A percentile compares a stretch with the other conserved stretches of the same genome.
Evolutionary conservation across 2,797 vertebrate species (phyloP).

Genomic region (Ctenopoma multispine): DNA sequence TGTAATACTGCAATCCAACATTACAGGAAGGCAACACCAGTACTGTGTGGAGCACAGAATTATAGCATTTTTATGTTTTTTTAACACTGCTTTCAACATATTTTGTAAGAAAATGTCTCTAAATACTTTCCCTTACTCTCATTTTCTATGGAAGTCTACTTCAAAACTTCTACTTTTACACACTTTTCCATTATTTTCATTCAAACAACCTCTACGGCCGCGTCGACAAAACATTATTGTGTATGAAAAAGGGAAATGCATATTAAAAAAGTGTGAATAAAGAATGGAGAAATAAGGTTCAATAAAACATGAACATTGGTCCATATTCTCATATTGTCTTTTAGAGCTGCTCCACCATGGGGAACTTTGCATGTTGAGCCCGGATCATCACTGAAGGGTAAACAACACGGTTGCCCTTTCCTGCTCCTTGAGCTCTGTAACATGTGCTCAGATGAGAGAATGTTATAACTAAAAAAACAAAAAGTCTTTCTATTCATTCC

Average conservation of each 20-base stretch:
- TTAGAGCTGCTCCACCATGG: conserved; percentile 57
- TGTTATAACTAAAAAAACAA: conserved; percentile 56
- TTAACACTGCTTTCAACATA: conserved; percentile 30
- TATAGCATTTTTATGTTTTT: conserved; percentile 39
- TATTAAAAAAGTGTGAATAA: conserved; percentile 61
- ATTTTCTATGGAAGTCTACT: conserved; percentile 34
- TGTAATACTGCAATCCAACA: conserved; percentile 64
- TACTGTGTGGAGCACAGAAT: conserved; percentile 56
- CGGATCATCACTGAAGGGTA: conserved; percentile 78
- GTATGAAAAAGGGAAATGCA: conserved; percentile 65
- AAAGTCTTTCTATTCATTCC: conserved; percentile 43
- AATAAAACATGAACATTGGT: conserved; percentile 79
- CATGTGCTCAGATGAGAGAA: conserved; percentile 77
- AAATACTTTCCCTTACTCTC: conserved; percentile 1
- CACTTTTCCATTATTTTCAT: conserved; percentile 21
- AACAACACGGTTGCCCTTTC: conserved; percentile 42
- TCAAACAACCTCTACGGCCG: conserved; percentile 39
- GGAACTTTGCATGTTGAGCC: conserved; percentile 64
- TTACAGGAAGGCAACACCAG: conserved; percentile 73
- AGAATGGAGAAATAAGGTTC: conserved; percentile 77
- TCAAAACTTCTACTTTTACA: conserved; percentile 54
- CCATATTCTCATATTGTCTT: conserved; percentile 78
- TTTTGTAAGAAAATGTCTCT: conserved; percentile 51
- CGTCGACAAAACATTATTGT: conserved; percentile 51
- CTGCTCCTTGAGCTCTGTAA: conserved; percentile 75